Evolutionary conservation across 2,797 vertebrate species (phyloP).

Genomic region (Brachyalestes nurse): DNA sequence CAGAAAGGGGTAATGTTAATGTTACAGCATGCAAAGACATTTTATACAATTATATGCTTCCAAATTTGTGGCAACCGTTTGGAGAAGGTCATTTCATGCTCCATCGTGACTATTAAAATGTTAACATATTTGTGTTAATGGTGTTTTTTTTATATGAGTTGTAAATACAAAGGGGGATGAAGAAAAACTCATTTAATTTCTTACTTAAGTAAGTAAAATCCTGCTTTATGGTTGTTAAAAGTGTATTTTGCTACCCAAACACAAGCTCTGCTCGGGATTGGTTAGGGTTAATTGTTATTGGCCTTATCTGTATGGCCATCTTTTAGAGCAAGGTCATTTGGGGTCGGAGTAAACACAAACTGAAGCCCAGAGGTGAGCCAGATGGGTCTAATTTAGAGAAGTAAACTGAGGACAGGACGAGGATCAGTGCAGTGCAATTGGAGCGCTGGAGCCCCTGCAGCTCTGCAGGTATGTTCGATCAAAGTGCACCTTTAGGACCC

Average conservation of each 20-base stretch:
- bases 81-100: too few relatives aligned
- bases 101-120: too few relatives aligned
- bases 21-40: too few relatives aligned
- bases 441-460: neutral
- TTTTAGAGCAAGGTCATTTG: neutral
- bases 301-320: constrained; percentile 4
- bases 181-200: neutral
- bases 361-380: constrained; percentile 3
- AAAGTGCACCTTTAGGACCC: constrained; percentile 18
- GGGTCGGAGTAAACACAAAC: constrained; percentile 4
- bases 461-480: constrained; percentile 20
- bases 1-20: too few relatives aligned
- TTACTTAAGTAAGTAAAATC: neutral
- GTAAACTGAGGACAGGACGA: constrained; percentile 7
- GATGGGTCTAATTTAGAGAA: constrained; percentile 14
- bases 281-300: neutral
- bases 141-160: neutral
- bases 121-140: too few relatives aligned
- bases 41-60: too few relatives aligned
- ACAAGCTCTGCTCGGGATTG: neutral
- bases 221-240: neutral
- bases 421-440: neutral
- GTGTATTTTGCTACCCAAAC: neutral
- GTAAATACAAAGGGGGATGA: neutral
- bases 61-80: too few relatives aligned